Evolutionary conservation across 2,888 invertebrate species (phyloP).

Genomic region (Tetropium fuscum): DNA sequence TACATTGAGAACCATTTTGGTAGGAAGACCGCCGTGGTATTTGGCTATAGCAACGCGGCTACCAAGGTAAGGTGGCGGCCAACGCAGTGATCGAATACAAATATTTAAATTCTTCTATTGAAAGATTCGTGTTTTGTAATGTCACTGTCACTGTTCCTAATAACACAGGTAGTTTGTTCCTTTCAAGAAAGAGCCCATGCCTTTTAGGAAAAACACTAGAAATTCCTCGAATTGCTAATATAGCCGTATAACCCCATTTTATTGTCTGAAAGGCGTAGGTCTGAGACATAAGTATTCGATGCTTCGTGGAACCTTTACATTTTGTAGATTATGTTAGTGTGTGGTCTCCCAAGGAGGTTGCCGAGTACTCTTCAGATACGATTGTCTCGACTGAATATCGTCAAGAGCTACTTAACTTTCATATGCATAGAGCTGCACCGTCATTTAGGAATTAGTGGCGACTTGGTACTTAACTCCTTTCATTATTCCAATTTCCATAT

Average conservation of each 20-base stretch:
- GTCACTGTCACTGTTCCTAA: too few species aligned
- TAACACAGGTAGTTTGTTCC: constrained; percentile 22
- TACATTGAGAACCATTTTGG: too few species aligned
- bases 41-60: too few species aligned
- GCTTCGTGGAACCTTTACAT: constrained; percentile 11
- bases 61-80: too few species aligned
- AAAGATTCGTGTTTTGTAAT: too few species aligned
- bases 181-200: neutral
- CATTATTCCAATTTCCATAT: constrained; percentile 1
- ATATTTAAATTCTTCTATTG: too few species aligned
- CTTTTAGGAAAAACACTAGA: constrained; percentile 44
- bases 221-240: constrained; percentile 40
- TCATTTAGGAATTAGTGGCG: constrained; percentile 18
- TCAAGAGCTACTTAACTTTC: constrained; percentile 56
- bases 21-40: too few species aligned
- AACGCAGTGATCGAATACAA: too few species aligned
- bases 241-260: constrained; percentile 15
- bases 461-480: constrained; percentile 8
- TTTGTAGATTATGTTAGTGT: constrained; percentile 38
- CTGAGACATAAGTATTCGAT: constrained; percentile 7
- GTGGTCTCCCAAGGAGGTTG: constrained; percentile 49
- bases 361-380: constrained; percentile 51
- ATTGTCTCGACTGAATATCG: constrained; percentile 53
- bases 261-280: constrained; percentile 5
- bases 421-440: constrained; percentile 14